Conservation (phyloP, 2,113 vertebrate genomes). For the Mesembrinibis cayennensis region DNA sequence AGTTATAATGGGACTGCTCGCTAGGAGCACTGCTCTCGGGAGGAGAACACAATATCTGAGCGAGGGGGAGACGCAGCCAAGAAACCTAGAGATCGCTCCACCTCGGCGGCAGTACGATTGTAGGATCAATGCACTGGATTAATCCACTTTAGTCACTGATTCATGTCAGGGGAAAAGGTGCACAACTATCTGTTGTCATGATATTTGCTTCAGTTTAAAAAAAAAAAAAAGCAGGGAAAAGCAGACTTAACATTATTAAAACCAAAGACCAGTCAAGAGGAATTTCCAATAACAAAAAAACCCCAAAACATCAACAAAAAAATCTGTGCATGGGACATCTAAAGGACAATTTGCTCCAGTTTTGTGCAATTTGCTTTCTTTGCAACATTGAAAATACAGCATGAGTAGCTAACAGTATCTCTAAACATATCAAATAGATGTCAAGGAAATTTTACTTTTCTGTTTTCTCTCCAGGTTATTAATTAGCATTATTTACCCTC, state of each 20-base stretch:
- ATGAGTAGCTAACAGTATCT: background rate
- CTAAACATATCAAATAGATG: background rate
- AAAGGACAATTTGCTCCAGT: background rate
- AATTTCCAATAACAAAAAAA: background rate
- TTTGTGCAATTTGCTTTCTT: background rate
- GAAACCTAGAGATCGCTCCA: background rate
- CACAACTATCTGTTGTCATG: background rate
- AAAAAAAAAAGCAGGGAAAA: background rate
- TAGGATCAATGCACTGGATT: background rate
- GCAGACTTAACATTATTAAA: background rate
- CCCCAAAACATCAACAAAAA: background rate
- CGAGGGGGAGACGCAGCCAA: background rate
- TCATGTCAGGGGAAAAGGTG: background rate
- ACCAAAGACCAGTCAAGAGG: background rate
- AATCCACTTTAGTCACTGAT: background rate
- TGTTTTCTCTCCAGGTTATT: background rate
- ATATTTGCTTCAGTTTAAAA: background rate
- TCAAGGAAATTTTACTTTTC: background rate
- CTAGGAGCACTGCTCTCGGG: background rate
- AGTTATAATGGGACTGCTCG: background rate
- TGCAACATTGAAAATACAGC: background rate
- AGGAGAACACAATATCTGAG: background rate
- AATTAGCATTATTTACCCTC: background rate
- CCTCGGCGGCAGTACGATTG: background rate
- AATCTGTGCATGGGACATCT: background rate